Percentiles rank a stretch among this genome's conserved stretches.
Conservation (phyloP, 2,797 vertebrate species). For the Macropodus opercularis region DNA sequence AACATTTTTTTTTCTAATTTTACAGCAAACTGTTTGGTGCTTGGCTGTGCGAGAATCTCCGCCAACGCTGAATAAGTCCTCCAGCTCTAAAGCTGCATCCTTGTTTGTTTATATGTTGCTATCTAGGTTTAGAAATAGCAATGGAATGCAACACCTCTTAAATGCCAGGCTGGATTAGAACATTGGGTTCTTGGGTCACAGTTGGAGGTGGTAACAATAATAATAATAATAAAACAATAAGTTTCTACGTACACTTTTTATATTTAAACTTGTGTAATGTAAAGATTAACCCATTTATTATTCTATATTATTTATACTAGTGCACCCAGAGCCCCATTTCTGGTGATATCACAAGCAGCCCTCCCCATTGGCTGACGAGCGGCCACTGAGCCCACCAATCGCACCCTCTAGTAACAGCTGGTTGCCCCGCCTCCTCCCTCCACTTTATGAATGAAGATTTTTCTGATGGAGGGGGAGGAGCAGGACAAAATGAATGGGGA, state of each 20-base stretch:
- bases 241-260: neutral
- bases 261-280: neutral
- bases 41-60: conserved; percentile 42
- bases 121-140: conserved; percentile 46
- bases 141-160: conserved; percentile 29
- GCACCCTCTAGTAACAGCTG: neutral
- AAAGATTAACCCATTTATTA: neutral
- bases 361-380: conserved; percentile 27
- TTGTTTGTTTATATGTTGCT: conserved; percentile 21
- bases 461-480: conserved; percentile 55
- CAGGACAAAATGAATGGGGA: conserved; percentile 45
- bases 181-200: conserved; percentile 19
- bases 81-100: conserved; percentile 45
- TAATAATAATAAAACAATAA: conserved; percentile 2
- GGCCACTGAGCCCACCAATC: conserved; percentile 19
- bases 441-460: conserved; percentile 68
- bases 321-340: conserved; percentile 8
- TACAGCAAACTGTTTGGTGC: conserved; percentile 41
- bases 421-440: conserved; percentile 19
- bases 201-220: neutral
- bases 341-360: conserved; percentile 42
- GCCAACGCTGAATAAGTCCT: conserved; percentile 29
- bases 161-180: conserved; percentile 36
- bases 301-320: neutral
- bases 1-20: conserved; percentile 19